Base-by-base conservation (phyloP, 2,888 invertebrate genomes). In the Ditylenchus weischeri region DNA sequence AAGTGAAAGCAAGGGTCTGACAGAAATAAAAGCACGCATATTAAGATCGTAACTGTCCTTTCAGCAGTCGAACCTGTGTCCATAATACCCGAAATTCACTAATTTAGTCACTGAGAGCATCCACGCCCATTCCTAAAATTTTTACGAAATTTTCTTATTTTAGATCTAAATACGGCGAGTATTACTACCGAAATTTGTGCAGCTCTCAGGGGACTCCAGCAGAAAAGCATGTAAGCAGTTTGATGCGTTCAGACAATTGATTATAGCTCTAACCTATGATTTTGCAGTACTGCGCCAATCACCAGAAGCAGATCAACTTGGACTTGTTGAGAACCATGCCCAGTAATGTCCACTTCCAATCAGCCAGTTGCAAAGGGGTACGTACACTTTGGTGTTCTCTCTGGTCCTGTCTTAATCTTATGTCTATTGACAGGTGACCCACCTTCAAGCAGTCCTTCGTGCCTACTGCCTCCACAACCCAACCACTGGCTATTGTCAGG, bases 251-350 rank as follows among this genome's bases (percentile, higher is more conserved):
- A 18, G 36, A 43, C 19, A 38, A n/a, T 13, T 6, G 21, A 21
- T 36, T 13, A 15, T 36, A 13, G 13, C 13, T 21, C 47, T 36
- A 38, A 23, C 15, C 29, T 29, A 29, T 29, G 3, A 29, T 43
- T 43, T 76, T 78, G 49, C 76, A 86, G 86, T 77, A 83, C 73
- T 84, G 84, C n/a, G 80, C 83, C 11, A 80, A 81, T 21, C 85
- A 86, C 76, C 81, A 85, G 72, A 86, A 86, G 75, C 87, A 87
- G 80, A 86, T 87, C 61, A 84, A 84, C 38, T 79, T 87, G 51
- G 87, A 87, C 75, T 78, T 87, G 21, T 82, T 86, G 77, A 76
- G 87, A 65, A 87, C 87, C 0, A 86, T 87, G 86, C 87, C 87
- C 0, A 83, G 81, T 64, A 87, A 87, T 75, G 83, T 86, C 50